Conservation (phyloP, 2,113 vertebrate genomes). For the Panthera uncia region DNA sequence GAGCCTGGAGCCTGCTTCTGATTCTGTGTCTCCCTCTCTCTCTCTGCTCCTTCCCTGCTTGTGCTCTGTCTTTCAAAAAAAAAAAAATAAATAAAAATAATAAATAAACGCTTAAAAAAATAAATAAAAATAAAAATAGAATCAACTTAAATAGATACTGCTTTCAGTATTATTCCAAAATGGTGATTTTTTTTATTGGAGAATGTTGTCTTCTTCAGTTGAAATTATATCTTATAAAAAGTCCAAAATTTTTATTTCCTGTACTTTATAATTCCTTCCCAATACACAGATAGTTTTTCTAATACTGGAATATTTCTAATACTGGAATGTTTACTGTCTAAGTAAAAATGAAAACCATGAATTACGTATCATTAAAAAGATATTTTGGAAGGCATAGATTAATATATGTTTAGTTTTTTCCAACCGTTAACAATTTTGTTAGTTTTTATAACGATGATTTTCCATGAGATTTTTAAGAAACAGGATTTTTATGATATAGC, state of each 20-base stretch:
- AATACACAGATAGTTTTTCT: background rate
- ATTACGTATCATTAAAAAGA: background rate
- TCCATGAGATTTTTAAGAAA: background rate
- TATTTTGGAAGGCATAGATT: background rate
- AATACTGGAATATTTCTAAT: background rate
- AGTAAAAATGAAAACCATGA: background rate
- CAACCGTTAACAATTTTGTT: background rate
- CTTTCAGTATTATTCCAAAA: background rate
- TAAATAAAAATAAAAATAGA: background rate
- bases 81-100: too few relatives aligned
- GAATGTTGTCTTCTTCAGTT: background rate
- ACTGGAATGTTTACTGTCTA: background rate
- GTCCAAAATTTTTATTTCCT: background rate
- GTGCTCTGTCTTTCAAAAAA: too few relatives aligned
- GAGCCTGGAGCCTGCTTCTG: too few relatives aligned
- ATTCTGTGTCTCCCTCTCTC: too few relatives aligned
- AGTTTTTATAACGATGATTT: background rate
- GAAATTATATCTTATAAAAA: background rate
- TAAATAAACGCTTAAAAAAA: too few relatives aligned
- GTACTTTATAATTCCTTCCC: background rate
- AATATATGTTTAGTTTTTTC: background rate
- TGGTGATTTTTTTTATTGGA: background rate
- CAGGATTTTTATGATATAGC: background rate
- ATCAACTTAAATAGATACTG: background rate
- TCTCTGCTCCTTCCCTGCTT: too few relatives aligned